These are phyloP conservation scores for Sebastes matsubarae DNA, from an alignment of 2,797 vertebrate species.

Conservation along the genomic window DNA sequence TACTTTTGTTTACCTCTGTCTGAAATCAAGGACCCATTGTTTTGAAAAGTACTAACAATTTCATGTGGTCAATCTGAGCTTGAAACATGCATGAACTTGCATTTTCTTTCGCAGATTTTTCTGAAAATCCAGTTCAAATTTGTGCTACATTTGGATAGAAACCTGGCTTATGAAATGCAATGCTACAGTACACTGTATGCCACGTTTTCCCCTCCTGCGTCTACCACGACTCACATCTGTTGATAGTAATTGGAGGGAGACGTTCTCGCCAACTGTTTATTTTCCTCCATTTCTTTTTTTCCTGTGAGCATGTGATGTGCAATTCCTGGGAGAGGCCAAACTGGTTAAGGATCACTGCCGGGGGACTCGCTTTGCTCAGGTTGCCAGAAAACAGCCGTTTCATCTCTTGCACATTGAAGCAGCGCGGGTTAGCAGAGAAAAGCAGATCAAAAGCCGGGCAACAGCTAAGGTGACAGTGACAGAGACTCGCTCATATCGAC, in stretches of 20 bases:
- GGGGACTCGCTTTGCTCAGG: conserved; percentile 71
- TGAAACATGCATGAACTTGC: neutral
- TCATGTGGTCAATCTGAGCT: neutral
- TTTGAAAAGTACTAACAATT: neutral
- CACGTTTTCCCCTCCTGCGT: neutral
- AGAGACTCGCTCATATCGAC: conserved; percentile 50
- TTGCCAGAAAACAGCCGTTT: conserved; percentile 76
- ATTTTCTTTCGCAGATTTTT: neutral
- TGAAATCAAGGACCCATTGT: too few species aligned
- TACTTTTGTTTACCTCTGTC: too few species aligned
- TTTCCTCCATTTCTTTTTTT: conserved; percentile 56
- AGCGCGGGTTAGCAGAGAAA: conserved; percentile 49
- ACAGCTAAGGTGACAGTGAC: conserved; percentile 72
- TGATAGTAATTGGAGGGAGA: conserved; percentile 59
- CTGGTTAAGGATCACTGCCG: conserved; percentile 69
- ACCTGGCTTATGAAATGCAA: neutral
- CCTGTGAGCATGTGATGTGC: conserved; percentile 68
- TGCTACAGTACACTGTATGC: neutral
- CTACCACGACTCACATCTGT: conserved; percentile 54
- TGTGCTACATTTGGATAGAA: neutral
- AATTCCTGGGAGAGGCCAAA: conserved; percentile 67
- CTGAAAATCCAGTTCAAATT: neutral
- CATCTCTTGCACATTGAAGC: conserved; percentile 69
- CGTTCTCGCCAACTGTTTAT: conserved; percentile 64
- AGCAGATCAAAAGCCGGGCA: conserved; percentile 68